Percentiles rank a stretch among this genome's conserved stretches.
phyloP scores from a whole-genome alignment of 2,113 vertebrate species.

The Struthidea cinerea region DNA sequence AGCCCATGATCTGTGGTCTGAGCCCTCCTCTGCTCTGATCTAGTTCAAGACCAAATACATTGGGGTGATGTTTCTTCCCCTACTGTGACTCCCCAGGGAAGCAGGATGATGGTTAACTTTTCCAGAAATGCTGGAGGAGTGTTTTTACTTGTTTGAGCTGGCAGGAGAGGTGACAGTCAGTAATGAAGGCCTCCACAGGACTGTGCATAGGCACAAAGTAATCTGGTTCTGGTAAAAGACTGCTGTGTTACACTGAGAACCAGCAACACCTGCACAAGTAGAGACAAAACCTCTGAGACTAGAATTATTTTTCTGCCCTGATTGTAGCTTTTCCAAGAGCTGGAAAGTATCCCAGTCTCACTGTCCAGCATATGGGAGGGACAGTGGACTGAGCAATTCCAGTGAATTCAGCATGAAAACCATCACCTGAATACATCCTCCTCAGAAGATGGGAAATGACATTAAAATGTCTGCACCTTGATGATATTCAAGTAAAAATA shows the following conservation, averaged over 20 bases:
- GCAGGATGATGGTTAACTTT: neutral
- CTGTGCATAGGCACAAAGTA: neutral
- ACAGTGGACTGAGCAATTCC: neutral
- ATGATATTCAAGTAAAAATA: neutral
- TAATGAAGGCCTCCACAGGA: neutral
- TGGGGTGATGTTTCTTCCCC: neutral
- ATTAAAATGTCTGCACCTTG: neutral
- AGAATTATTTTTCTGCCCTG: neutral
- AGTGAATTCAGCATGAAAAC: neutral
- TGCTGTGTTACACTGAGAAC: neutral
- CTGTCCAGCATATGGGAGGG: neutral
- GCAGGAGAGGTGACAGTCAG: neutral
- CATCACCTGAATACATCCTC: neutral
- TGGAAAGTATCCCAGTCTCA: neutral
- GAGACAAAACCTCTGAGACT: neutral
- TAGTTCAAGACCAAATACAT: neutral
- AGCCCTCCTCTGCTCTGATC: neutral
- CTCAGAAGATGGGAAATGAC: neutral
- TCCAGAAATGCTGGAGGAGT: neutral
- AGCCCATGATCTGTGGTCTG: neutral
- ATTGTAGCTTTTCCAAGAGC: neutral
- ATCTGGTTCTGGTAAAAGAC: neutral
- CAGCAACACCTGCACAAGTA: fast-evolving
- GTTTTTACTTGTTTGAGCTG: neutral
- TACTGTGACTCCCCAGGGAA: neutral